Conservation (phyloP, 2,888 invertebrate genomes). For the Drosophila limbata region DNA sequence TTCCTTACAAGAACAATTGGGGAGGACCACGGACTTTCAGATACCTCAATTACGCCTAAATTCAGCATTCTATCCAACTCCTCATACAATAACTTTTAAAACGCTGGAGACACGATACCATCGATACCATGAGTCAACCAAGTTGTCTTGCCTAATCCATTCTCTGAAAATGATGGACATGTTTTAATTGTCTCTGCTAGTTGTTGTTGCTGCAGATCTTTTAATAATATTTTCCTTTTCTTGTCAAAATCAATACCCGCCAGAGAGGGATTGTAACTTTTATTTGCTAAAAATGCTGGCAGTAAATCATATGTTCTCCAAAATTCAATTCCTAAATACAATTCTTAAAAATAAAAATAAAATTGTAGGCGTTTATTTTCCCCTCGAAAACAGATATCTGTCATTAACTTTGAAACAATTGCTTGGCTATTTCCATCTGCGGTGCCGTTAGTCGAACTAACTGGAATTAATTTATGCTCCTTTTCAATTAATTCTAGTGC, state of each 20-base stretch:
- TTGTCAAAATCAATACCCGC: background rate
- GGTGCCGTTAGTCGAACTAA: too few species aligned
- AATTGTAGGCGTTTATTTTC: too few species aligned
- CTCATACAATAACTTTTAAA: too few species aligned
- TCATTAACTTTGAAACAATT: too few species aligned
- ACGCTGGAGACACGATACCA: background rate
- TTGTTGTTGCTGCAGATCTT: background rate
- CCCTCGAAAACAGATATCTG: too few species aligned
- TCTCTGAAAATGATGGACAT: background rate
- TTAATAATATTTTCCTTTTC: background rate
- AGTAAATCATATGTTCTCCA: background rate
- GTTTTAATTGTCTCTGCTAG: background rate
- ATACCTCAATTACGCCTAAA: too few species aligned
- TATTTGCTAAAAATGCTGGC: background rate
- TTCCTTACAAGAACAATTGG: too few species aligned
- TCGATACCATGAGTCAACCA: background rate
- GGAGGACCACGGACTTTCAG: too few species aligned
- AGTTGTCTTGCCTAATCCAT: background rate
- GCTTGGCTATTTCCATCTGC: too few species aligned
- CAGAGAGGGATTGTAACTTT: background rate
- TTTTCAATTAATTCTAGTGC: background rate
- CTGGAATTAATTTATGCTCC: too few species aligned
- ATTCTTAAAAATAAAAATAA: too few species aligned
- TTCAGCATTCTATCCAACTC: too few species aligned
- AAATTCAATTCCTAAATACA: background rate